Evolutionary conservation across 2,797 vertebrate species (phyloP).

Genomic region (Myotis findleyi): DNA sequence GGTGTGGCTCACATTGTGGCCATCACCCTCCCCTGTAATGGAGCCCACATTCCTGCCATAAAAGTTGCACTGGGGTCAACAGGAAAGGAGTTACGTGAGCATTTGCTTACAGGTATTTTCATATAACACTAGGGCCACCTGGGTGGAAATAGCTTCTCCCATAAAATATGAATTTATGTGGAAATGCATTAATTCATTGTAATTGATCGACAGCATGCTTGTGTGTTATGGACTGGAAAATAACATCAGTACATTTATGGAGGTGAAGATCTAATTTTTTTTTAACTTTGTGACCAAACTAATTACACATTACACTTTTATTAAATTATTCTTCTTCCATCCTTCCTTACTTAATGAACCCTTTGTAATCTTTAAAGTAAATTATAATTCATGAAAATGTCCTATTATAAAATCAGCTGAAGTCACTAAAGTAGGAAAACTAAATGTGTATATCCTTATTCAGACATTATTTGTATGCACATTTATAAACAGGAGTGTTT

Average conservation of each 20-base stretch:
- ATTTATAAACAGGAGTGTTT: conserved; percentile 59
- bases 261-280: neutral
- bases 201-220: neutral
- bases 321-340: conserved; percentile 53
- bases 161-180: neutral
- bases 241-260: neutral
- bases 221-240: neutral
- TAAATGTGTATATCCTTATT: conserved; percentile 28
- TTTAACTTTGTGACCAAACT: conserved; percentile 26
- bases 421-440: conserved; percentile 63
- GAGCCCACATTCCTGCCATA: neutral
- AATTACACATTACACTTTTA: conserved; percentile 18
- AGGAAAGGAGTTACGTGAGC: conserved; percentile 72
- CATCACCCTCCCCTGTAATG: conserved; percentile 43
- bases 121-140: conserved; percentile 2
- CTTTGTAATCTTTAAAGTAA: conserved; percentile 56
- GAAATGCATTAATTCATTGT: neutral
- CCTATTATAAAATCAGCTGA: conserved; percentile 61
- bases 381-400: conserved; percentile 1
- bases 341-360: neutral
- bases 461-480: conserved; percentile 35
- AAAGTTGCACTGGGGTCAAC: conserved; percentile 57
- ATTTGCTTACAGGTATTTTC: conserved; percentile 58
- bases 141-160: neutral
- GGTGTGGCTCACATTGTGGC: no score